Evolutionary conservation across 2,797 vertebrate species (phyloP).

Genomic region (Dendrocincla fuliginosa): DNA sequence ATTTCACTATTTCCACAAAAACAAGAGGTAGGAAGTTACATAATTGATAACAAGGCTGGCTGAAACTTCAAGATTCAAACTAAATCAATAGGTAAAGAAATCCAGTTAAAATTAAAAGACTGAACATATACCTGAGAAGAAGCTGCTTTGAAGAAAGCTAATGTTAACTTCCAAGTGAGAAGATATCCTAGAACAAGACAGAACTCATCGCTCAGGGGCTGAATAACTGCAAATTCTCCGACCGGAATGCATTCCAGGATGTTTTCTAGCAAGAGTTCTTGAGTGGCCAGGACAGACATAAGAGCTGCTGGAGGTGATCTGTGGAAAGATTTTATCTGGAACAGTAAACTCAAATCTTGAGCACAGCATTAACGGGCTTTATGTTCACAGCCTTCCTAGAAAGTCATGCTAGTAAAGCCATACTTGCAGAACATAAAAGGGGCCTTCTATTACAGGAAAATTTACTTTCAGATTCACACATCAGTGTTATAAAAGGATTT

Average conservation of each 20-base stretch:
- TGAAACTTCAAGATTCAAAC: background rate
- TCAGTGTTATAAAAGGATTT: background rate
- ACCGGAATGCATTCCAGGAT: constrained; percentile 87
- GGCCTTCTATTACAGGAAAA: background rate
- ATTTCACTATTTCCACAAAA: background rate
- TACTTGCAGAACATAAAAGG: fast-evolving
- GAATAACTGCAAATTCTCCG: constrained; percentile 90
- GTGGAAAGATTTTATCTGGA: background rate
- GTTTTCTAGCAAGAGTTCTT: constrained; percentile 89
- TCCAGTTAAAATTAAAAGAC: background rate
- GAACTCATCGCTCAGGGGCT: constrained; percentile 90
- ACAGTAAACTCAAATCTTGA: background rate
- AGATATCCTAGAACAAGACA: constrained; percentile 93
- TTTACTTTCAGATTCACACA: background rate
- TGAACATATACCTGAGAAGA: constrained; percentile 87
- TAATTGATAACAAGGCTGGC: background rate
- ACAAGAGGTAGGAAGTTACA: background rate
- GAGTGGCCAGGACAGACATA: constrained; percentile 86
- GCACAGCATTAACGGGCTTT: background rate
- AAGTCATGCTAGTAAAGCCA: background rate
- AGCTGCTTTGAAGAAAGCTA: constrained; percentile 94
- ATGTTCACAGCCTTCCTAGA: background rate
- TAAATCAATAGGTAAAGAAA: background rate
- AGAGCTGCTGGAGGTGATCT: constrained; percentile 92
- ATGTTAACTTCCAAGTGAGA: constrained; percentile 94